Evolutionary conservation across 1,140 invertebrate species (phyloP).

Genomic region (Pachyrhynchus sulphureomaculatus): DNA sequence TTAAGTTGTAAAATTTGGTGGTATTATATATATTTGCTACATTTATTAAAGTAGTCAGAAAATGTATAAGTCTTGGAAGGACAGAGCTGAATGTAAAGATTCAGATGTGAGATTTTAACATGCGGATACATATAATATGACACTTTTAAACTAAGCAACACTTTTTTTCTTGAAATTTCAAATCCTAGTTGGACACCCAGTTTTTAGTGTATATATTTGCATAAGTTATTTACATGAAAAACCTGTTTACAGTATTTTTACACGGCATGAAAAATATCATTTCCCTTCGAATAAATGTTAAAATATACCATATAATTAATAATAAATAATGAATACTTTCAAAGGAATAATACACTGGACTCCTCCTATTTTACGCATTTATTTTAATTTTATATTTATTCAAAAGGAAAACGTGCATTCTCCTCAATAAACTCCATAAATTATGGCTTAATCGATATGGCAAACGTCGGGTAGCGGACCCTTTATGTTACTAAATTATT

Average conservation of each 20-base stretch:
- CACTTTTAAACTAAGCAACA: no score
- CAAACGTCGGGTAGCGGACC: conserved; percentile 29
- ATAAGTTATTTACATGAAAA: no score
- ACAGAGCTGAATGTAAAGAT: no score
- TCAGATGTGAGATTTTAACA: no score
- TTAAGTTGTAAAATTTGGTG: no score
- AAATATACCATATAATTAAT: conserved; percentile 13
- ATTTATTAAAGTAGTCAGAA: no score
- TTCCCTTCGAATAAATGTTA: neutral
- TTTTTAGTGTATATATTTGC: no score
- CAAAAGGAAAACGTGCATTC: conserved; percentile 22
- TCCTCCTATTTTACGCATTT: conserved; percentile 35
- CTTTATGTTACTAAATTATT: conserved; percentile 34
- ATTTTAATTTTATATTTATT: conserved; percentile 38
- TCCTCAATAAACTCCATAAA: conserved; percentile 33
- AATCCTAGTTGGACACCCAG: no score
- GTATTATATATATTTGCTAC: no score
- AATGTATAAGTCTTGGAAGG: no score
- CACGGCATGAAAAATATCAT: neutral
- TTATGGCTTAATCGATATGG: conserved; percentile 37
- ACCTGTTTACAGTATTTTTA: neutral
- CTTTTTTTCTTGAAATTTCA: no score
- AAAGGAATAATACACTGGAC: conserved; percentile 23
- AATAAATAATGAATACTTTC: conserved; percentile 33
- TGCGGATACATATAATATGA: no score